A percentile compares a stretch with the other conserved stretches of the same genome.
Evolutionary conservation across 2,797 vertebrate genomes (phyloP).

Genomic region (Enteromius fasciolatus): DNA sequence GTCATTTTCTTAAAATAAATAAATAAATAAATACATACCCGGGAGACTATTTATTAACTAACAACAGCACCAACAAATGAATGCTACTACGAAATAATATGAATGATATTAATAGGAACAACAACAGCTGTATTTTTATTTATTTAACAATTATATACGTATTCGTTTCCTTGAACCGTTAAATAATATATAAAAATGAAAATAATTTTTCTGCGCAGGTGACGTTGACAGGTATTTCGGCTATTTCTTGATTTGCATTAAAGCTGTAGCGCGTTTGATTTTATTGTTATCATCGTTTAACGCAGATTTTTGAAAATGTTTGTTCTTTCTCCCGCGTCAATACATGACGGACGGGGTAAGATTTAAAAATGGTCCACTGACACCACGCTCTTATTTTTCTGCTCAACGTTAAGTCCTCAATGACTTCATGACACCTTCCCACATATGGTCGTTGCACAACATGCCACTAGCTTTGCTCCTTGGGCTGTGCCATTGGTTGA

Average conservation of each 20-base stretch:
- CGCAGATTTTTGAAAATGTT: neutral
- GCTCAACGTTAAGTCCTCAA: neutral
- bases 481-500: constrained; percentile 57
- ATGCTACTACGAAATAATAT: neutral
- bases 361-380: neutral
- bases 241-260: neutral
- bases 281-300: neutral
- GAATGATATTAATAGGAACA: neutral
- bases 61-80: neutral
- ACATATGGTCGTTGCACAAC: constrained; percentile 54
- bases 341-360: neutral
- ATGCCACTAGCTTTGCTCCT: constrained; percentile 59
- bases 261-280: neutral
- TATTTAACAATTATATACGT: neutral
- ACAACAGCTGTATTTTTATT: neutral
- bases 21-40: too few relatives aligned
- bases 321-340: neutral
- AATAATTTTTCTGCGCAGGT: too few relatives aligned
- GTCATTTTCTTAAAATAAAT: neutral
- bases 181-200: too few relatives aligned
- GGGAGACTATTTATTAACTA: neutral
- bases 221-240: too few relatives aligned
- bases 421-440: constrained; percentile 35
- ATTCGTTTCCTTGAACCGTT: neutral
- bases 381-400: neutral